phyloP scores from a whole-genome alignment of 2,113 vertebrate species.

The Sinocyclocheilus anophthalmus region DNA sequence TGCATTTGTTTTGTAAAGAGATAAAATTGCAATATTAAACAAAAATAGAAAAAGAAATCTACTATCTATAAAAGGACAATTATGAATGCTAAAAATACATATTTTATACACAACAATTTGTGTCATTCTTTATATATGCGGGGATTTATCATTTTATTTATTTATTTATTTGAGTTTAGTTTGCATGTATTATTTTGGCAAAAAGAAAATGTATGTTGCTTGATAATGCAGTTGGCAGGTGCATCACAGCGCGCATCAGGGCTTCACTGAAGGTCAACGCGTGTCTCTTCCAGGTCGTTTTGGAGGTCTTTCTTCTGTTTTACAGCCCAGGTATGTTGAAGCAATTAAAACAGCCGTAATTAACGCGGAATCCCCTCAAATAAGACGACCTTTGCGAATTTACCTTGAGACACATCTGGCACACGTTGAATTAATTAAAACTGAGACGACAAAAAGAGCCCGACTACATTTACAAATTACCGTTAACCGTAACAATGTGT shows the following conservation, averaged over 20 bases:
- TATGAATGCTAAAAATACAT: neutral
- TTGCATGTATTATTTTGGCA: neutral
- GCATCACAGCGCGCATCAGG: neutral
- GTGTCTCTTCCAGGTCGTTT: conserved; percentile 9
- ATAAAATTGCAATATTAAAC: neutral
- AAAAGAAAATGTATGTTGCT: neutral
- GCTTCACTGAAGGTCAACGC: neutral
- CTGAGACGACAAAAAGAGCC: neutral
- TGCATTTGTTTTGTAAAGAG: neutral
- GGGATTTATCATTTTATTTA: neutral
- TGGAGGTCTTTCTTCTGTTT: conserved; percentile 15
- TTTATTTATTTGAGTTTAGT: neutral
- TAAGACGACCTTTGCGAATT: neutral
- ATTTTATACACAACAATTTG: neutral
- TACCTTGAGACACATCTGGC: conserved; percentile 5
- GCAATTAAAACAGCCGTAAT: neutral
- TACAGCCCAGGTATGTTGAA: neutral
- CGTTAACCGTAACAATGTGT: too few species aligned
- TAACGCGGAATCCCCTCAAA: neutral
- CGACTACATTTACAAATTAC: neutral
- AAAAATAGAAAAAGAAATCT: neutral
- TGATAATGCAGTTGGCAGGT: neutral
- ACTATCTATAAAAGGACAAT: neutral
- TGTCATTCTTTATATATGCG: neutral
- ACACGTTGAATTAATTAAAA: neutral